Percentiles rank a stretch among this genome's conserved stretches.
Evolutionary conservation across 2,797 vertebrate genomes (phyloP).

Genomic region (Odontamblyopus rebecca): DNA sequence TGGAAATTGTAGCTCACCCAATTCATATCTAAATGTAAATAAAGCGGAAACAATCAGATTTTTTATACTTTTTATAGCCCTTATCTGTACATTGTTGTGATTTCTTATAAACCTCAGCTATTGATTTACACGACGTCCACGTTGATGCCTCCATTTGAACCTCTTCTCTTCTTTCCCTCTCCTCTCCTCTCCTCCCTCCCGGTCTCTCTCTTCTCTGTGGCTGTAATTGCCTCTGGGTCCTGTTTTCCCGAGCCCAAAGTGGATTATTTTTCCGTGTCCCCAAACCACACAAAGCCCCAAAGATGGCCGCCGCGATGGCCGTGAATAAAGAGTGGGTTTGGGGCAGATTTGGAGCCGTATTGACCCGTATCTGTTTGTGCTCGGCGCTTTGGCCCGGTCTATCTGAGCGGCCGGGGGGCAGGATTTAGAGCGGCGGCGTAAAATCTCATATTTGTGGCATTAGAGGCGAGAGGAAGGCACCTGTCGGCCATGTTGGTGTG

Average conservation of each 20-base stretch:
- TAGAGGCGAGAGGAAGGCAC: conserved; percentile 72
- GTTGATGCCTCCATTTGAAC: not conserved
- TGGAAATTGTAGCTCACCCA: no score
- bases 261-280: conserved; percentile 49
- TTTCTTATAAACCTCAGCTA: not conserved
- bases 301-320: conserved; percentile 69
- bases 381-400: conserved; percentile 43
- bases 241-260: conserved; percentile 41
- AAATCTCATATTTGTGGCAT: conserved; percentile 75
- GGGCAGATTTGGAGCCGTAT: conserved; percentile 70
- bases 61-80: no score
- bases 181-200: no score
- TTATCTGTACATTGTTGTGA: not conserved
- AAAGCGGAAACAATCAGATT: no score
- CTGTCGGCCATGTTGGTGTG: conserved; percentile 42
- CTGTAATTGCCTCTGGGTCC: conserved; percentile 34
- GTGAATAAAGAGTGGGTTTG: conserved; percentile 64
- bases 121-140: not conserved
- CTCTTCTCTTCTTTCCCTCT: not conserved
- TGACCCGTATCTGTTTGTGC: conserved; percentile 64
- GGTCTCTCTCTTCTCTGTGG: conserved; percentile 19
- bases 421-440: conserved; percentile 67
- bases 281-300: conserved; percentile 52
- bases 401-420: conserved; percentile 61
- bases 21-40: no score